Percentiles rank a stretch among this genome's conserved stretches.
These are phyloP conservation scores for Sinosuthora webbiana DNA, from an alignment of 2,113 vertebrate genomes.

Conservation along the genomic window DNA sequence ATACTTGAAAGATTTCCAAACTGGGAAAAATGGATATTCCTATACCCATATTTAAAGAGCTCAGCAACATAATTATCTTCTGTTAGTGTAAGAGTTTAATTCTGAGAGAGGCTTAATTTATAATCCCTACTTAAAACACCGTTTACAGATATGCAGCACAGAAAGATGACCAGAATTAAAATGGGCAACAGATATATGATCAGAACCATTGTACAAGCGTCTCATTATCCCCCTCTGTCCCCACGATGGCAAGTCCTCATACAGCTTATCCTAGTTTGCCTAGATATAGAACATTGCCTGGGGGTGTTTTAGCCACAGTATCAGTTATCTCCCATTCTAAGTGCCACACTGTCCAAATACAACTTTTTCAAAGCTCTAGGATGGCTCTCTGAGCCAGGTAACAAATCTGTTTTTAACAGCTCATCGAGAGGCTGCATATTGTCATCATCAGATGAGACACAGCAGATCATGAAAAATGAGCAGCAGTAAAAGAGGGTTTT, in stretches of 20 bases:
- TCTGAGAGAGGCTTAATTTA: background rate
- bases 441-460: background rate
- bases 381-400: background rate
- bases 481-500: background rate
- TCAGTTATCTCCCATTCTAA: background rate
- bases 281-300: background rate
- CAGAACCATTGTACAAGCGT: background rate
- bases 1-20: background rate
- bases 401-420: background rate
- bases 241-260: background rate
- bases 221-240: background rate
- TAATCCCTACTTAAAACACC: background rate
- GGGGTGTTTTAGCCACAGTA: background rate
- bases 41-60: background rate
- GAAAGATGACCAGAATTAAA: background rate
- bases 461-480: background rate
- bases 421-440: background rate
- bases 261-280: background rate
- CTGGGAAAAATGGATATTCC: background rate
- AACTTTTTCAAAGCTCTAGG: background rate
- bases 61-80: background rate
- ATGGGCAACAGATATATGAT: background rate
- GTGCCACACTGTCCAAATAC: background rate
- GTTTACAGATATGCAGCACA: background rate
- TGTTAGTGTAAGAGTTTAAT: background rate